phyloP scores from a whole-genome alignment of 2,797 vertebrate genomes.

The Sebastes matsubarae region DNA sequence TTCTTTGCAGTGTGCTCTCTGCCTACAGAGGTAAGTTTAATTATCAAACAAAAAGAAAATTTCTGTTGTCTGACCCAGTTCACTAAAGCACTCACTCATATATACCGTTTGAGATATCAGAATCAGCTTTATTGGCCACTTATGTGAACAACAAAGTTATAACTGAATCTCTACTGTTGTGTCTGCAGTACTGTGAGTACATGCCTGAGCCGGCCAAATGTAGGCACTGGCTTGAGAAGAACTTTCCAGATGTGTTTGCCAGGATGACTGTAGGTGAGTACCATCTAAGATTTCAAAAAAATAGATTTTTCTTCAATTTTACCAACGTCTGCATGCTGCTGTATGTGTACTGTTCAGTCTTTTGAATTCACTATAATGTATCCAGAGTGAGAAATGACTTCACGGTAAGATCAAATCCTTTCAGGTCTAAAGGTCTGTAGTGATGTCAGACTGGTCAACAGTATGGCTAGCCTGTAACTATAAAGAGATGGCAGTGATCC shows the following conservation, averaged over 20 bases:
- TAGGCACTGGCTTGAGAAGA: slow-evolving; percentile 98
- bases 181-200: slow-evolving; percentile 95
- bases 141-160: neutral
- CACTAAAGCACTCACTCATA: neutral
- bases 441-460: neutral
- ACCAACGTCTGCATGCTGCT: neutral
- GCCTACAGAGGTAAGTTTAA: slow-evolving; percentile 91
- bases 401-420: neutral
- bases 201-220: slow-evolving; percentile 99
- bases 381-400: neutral
- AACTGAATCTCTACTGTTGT: slow-evolving; percentile 10
- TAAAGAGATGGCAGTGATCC: neutral
- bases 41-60: neutral
- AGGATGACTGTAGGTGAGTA: slow-evolving; percentile 94
- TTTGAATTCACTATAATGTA: neutral
- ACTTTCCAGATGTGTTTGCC: slow-evolving; percentile 97
- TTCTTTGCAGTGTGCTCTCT: slow-evolving; percentile 90
- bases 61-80: neutral
- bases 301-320: neutral
- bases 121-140: neutral
- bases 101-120: neutral
- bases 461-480: neutral
- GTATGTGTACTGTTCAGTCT: neutral
- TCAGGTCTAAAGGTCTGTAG: neutral
- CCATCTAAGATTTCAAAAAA: neutral